A percentile compares a stretch with the other conserved stretches of the same genome.
phyloP scores from a whole-genome alignment of 2,888 invertebrate genomes.

The Emmelina monodactyla region DNA sequence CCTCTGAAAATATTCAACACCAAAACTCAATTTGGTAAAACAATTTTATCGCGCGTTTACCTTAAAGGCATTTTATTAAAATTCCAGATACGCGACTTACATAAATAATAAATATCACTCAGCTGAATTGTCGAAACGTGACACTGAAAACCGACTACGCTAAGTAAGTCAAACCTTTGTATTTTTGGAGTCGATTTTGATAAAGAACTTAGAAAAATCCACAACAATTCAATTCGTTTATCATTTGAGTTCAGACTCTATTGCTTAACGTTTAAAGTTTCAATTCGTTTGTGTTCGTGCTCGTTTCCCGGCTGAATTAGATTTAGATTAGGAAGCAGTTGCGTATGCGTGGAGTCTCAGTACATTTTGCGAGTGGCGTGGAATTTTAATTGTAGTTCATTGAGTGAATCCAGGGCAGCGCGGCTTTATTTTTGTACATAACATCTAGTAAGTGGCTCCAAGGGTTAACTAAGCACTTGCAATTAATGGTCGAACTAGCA shows the following conservation, averaged over 20 bases:
- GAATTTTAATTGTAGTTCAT: slow-evolving; percentile 61
- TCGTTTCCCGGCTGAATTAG: slow-evolving; percentile 20
- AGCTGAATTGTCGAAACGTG: slow-evolving; percentile 40
- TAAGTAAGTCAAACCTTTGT: too few species aligned
- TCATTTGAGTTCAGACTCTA: too few species aligned
- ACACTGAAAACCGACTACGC: slow-evolving; percentile 34
- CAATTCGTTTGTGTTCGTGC: slow-evolving; percentile 19
- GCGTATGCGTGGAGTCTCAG: slow-evolving; percentile 42
- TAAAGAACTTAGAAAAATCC: too few species aligned
- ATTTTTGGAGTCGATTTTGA: too few species aligned
- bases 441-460: slow-evolving; percentile 18
- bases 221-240: too few species aligned
- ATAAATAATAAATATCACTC: slow-evolving; percentile 39
- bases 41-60: slow-evolving; percentile 15
- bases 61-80: slow-evolving; percentile 24
- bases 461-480: slow-evolving; percentile 32
- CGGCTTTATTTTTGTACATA: slow-evolving; percentile 48
- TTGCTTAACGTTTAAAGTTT: too few species aligned
- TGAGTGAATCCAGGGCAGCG: slow-evolving; percentile 41
- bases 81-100: slow-evolving; percentile 26
- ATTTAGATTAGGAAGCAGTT: slow-evolving; percentile 48
- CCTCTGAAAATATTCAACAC: neutral
- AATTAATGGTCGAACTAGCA: too few species aligned
- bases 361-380: slow-evolving; percentile 32
- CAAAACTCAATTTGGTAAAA: slow-evolving; percentile 9